A percentile compares a stretch with the other conserved stretches of the same genome.
Evolutionary conservation across 2,888 invertebrate species (phyloP).

Genomic region (Calameuta idolon): DNA sequence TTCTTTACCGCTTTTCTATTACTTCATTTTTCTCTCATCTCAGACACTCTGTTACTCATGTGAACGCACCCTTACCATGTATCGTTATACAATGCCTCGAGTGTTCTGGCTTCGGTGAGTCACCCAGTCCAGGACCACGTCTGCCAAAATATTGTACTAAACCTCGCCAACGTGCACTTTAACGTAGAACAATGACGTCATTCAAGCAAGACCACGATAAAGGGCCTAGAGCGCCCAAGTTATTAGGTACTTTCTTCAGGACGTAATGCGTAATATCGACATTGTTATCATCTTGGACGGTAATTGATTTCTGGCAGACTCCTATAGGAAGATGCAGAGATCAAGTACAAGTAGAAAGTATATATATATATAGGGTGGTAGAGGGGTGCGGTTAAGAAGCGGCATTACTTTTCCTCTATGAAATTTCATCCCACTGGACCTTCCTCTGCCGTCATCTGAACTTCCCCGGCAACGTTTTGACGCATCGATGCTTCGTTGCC

Average conservation of each 20-base stretch:
- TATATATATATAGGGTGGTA: background rate
- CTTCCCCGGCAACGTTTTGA: background rate
- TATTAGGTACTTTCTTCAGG: background rate
- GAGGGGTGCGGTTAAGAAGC: background rate
- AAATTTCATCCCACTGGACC: background rate
- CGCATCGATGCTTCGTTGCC: background rate
- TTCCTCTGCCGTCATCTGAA: background rate
- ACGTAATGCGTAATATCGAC: background rate
- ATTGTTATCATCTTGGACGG: background rate
- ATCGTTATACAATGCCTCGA: conserved; percentile 37
- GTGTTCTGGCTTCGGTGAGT: conserved; percentile 43
- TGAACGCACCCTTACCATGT: conserved; percentile 39
- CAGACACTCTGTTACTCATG: conserved; percentile 10
- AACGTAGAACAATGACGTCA: conserved; percentile 42
- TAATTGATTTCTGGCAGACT: background rate
- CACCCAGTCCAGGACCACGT: conserved; percentile 30
- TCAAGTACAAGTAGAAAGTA: background rate
- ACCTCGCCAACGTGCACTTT: conserved; percentile 17
- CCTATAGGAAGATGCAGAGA: background rate
- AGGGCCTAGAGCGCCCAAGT: background rate
- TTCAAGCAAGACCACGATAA: conserved; percentile 28
- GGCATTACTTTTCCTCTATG: background rate
- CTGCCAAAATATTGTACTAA: conserved; percentile 47
- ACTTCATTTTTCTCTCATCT: background rate
- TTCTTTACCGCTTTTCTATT: background rate